Conservation (phyloP, 2,113 vertebrate genomes). For the Entosphenus tridentatus region DNA sequence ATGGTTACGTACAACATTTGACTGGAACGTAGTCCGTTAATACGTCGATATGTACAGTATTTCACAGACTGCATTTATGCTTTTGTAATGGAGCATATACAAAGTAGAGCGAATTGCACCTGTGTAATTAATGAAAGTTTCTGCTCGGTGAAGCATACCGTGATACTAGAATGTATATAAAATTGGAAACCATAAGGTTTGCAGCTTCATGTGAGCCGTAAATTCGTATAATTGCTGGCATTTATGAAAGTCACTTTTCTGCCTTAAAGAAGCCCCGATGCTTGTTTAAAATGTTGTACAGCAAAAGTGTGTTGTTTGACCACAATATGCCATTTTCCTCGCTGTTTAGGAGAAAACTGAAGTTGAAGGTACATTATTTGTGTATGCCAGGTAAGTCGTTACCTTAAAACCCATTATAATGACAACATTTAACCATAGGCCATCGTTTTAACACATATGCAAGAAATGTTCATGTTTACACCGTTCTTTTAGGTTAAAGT, state of each 20-base stretch:
- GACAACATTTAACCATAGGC: slow-evolving; percentile 1
- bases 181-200: neutral
- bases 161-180: too few species aligned
- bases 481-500: neutral
- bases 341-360: slow-evolving; percentile 72
- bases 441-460: slow-evolving; percentile 10
- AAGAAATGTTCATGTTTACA: neutral
- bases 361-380: slow-evolving; percentile 89
- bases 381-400: slow-evolving; percentile 56
- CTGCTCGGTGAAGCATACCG: neutral
- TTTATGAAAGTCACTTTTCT: neutral
- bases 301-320: too few species aligned
- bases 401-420: too few species aligned
- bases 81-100: too few species aligned
- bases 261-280: neutral
- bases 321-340: slow-evolving; percentile 6
- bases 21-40: too few species aligned
- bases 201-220: neutral
- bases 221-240: neutral
- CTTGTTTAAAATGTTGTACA: neutral
- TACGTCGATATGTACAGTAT: too few species aligned
- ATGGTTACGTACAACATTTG: too few species aligned
- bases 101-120: too few species aligned
- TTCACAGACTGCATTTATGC: too few species aligned
- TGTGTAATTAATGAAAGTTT: too few species aligned